A percentile compares a stretch with the other conserved stretches of the same genome.
Conservation (phyloP, 2,797 vertebrate species). For the Myotis findleyi region DNA sequence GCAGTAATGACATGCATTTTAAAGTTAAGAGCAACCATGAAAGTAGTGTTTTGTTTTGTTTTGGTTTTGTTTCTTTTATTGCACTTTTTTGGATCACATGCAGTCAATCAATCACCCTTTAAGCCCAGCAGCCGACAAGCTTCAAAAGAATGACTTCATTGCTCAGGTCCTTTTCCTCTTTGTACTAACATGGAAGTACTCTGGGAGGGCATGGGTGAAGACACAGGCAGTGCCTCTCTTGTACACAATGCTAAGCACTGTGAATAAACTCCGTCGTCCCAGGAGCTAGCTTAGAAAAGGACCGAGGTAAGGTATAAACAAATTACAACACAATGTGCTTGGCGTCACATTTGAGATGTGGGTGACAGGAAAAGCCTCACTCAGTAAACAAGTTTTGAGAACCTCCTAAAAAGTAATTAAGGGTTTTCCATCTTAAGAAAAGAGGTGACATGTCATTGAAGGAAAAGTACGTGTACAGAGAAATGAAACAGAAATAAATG, state of each 20-base stretch:
- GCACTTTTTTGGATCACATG: constrained; percentile 1
- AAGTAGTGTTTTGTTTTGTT: background rate
- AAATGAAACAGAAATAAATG: background rate
- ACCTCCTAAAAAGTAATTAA: background rate
- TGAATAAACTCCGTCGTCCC: background rate
- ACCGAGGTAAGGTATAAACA: background rate
- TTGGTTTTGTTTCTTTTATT: background rate
- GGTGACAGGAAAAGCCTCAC: background rate
- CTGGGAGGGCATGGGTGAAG: background rate
- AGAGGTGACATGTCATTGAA: background rate
- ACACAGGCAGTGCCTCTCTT: background rate
- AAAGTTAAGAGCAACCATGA: constrained; percentile 51
- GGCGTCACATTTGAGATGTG: background rate
- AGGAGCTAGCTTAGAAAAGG: background rate
- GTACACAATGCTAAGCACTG: background rate
- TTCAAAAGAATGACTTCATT: background rate
- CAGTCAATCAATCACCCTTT: background rate
- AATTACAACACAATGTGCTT: background rate
- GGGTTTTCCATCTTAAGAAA: background rate
- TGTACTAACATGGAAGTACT: too few relatives aligned
- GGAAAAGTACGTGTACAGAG: background rate
- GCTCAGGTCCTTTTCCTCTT: background rate
- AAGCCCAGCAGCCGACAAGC: background rate
- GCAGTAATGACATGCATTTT: constrained; percentile 49
- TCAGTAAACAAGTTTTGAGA: background rate